phyloP scores from a whole-genome alignment of 1,140 invertebrate species.

The Lasaia peninsularis region DNA sequence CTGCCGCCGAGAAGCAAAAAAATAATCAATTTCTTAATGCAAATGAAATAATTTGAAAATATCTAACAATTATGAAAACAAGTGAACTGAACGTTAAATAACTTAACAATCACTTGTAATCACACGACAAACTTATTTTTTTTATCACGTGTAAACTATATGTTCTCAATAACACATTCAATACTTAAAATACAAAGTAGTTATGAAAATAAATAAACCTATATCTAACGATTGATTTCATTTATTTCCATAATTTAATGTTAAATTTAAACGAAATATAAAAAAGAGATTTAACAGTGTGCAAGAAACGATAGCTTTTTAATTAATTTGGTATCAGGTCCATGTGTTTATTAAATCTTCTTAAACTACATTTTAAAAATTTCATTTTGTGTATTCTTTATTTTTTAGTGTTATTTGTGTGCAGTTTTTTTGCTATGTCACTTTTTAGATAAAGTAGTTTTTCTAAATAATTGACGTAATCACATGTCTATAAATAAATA shows the following conservation, averaged over 20 bases:
- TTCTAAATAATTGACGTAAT: no score
- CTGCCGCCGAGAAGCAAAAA: constrained; percentile 9
- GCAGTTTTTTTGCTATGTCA: no score
- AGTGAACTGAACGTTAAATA: neutral
- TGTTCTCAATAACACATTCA: neutral
- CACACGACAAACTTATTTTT: neutral
- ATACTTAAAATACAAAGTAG: neutral
- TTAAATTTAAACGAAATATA: neutral
- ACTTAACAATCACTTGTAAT: no score
- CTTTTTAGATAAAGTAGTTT: no score
- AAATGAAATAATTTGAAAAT: neutral
- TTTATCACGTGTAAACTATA: neutral
- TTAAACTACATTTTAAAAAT: no score
- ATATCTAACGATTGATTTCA: neutral
- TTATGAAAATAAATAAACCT: constrained; percentile 2
- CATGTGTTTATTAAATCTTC: no score
- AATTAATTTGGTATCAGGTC: neutral
- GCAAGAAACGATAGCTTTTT: neutral
- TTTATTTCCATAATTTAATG: neutral
- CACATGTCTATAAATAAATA: no score
- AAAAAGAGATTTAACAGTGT: neutral
- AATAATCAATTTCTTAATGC: no score
- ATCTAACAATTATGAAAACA: neutral
- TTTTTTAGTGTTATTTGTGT: no score
- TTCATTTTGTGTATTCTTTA: no score